Conservation (phyloP, 2,113 vertebrate species). For the Urocitellus parryii region DNA sequence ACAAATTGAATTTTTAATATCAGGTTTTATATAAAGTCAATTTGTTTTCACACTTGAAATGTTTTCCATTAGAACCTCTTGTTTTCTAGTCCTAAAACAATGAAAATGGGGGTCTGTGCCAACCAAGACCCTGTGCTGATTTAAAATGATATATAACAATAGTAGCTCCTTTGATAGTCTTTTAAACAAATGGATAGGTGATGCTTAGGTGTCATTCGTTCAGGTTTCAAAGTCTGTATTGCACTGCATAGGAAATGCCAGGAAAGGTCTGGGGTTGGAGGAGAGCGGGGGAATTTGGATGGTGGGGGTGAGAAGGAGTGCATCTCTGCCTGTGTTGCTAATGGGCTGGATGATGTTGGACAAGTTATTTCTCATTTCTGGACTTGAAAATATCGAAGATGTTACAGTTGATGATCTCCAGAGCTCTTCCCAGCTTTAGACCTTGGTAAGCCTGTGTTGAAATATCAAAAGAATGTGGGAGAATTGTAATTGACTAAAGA, state of each 20-base stretch:
- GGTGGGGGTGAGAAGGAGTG: background rate
- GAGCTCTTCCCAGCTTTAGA: background rate
- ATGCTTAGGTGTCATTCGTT: background rate
- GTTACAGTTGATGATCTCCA: background rate
- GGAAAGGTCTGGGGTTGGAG: background rate
- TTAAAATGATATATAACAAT: slow-evolving; percentile 31
- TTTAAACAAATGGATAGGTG: background rate
- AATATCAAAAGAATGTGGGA: background rate
- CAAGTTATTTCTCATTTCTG: background rate
- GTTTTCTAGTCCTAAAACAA: slow-evolving; percentile 23
- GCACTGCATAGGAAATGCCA: background rate
- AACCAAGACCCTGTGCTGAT: background rate
- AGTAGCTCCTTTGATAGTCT: slow-evolving; percentile 22
- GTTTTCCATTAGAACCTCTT: slow-evolving; percentile 21
- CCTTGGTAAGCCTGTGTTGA: background rate
- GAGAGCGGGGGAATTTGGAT: background rate
- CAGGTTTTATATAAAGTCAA: background rate
- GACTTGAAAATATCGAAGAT: background rate
- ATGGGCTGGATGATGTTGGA: background rate
- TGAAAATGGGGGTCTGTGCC: slow-evolving; percentile 31
- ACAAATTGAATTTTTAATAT: slow-evolving; percentile 54
- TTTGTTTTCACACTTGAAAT: background rate
- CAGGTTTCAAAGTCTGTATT: slow-evolving; percentile 1
- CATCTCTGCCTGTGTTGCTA: background rate
- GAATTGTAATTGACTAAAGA: background rate